Evolutionary conservation across 2,888 invertebrate genomes (phyloP).

Genomic region (Ischnus inquisitorius): DNA sequence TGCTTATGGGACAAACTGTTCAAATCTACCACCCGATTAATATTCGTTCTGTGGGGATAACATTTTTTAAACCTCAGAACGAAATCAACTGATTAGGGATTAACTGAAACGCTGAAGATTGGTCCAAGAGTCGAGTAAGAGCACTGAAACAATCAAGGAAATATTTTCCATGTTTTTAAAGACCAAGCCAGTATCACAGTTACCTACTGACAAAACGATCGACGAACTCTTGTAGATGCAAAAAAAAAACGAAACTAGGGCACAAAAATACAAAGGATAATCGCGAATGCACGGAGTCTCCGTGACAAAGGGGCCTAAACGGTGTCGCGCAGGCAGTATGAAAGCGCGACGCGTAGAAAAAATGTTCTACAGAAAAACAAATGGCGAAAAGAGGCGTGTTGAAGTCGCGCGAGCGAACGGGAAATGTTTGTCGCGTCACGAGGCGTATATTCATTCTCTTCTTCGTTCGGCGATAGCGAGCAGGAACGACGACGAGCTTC

Average conservation of each 20-base stretch:
- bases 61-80: too few species aligned
- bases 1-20: not conserved
- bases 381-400: constrained; percentile 31
- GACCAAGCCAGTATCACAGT: constrained; percentile 18
- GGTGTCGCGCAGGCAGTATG: constrained; percentile 37
- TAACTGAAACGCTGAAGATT: too few species aligned
- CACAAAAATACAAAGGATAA: not conserved
- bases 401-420: constrained; percentile 3
- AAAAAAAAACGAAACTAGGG: constrained; percentile 4
- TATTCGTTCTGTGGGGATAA: too few species aligned
- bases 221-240: not conserved
- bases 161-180: not conserved
- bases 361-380: constrained; percentile 31
- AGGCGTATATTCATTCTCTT: constrained; percentile 3
- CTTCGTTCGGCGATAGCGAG: not conserved
- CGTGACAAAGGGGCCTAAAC: constrained; percentile 27
- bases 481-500: not conserved
- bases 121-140: too few species aligned
- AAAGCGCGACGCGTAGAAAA: constrained; percentile 24
- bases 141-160: not conserved
- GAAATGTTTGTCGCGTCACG: not conserved
- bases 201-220: constrained; percentile 22
- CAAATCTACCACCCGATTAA: too few species aligned
- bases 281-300: not conserved
- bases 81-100: too few species aligned